Evolutionary conservation across 2,113 vertebrate species (phyloP).

Genomic region (Cranoglanis bouderius): DNA sequence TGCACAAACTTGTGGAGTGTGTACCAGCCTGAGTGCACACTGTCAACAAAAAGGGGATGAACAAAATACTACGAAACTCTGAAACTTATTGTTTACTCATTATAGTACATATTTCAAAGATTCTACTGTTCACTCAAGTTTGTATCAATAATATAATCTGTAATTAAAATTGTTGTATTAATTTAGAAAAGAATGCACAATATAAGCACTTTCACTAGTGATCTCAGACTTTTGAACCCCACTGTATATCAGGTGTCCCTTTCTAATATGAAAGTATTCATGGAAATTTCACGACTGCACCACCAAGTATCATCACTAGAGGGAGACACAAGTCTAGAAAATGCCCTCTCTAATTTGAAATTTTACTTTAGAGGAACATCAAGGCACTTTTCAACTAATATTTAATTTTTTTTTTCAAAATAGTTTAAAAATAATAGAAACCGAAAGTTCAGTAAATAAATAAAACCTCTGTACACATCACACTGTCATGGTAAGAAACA

Average conservation of each 20-base stretch:
- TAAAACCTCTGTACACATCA: not conserved
- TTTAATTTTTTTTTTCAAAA: not conserved
- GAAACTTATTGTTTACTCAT: too few relatives aligned
- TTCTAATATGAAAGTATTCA: not conserved
- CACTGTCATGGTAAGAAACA: not conserved
- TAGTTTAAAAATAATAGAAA: not conserved
- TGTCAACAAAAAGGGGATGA: too few relatives aligned
- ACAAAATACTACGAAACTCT: not conserved
- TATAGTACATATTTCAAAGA: too few relatives aligned
- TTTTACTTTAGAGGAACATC: too few relatives aligned
- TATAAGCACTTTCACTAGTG: not conserved
- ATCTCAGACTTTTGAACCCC: not conserved
- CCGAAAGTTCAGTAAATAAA: not conserved
- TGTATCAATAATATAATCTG: not conserved
- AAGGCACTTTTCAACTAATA: not conserved
- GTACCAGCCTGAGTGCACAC: not conserved
- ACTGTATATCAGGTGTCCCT: too few relatives aligned
- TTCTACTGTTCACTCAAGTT: too few relatives aligned
- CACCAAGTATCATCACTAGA: slow-evolving; percentile 19
- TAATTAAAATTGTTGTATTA: not conserved
- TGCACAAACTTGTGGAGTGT: not conserved
- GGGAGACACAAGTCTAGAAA: slow-evolving; percentile 1
- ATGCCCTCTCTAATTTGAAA: too few relatives aligned
- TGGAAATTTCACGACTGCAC: not conserved
- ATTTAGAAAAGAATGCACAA: not conserved